phyloP scores from a whole-genome alignment of 1,140 invertebrate genomes.

The Oscheius sp. region DNA sequence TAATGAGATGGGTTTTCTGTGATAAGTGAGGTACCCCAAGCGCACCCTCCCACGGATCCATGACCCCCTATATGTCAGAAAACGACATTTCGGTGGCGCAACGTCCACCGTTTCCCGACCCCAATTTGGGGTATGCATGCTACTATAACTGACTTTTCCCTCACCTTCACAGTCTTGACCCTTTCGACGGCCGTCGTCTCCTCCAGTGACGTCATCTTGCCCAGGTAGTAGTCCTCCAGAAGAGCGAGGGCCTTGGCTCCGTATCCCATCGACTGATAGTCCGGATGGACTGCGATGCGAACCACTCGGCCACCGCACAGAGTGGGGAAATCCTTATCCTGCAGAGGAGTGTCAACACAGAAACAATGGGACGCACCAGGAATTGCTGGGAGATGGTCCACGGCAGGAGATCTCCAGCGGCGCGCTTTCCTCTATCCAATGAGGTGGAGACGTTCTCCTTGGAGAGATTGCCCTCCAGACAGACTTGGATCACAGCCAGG shows the following conservation, averaged over 20 bases:
- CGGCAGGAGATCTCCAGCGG: constrained; percentile 92
- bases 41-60: too few relatives aligned
- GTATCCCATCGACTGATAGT: constrained; percentile 74
- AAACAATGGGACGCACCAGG: constrained; percentile 44
- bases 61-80: too few relatives aligned
- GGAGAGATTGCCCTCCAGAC: constrained; percentile 89
- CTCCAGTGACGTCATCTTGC: constrained; percentile 1
- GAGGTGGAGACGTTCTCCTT: constrained; percentile 75
- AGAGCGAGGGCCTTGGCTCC: constrained; percentile 20
- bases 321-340: constrained; percentile 86
- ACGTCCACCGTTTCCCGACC: too few relatives aligned
- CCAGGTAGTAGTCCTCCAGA: constrained; percentile 25
- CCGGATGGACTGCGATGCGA: constrained; percentile 94
- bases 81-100: too few relatives aligned
- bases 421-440: constrained; percentile 78
- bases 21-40: too few relatives aligned
- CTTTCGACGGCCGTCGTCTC: neutral
- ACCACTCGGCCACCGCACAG: constrained; percentile 87
- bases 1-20: too few relatives aligned
- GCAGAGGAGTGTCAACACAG: constrained; percentile 56
- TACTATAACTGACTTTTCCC: neutral
- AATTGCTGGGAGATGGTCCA: constrained; percentile 93
- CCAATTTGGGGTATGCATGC: neutral
- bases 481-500: constrained; percentile 68
- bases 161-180: constrained; percentile 18